phyloP scores from a whole-genome alignment of 2,113 vertebrate species.

The Hoplias malabaricus region DNA sequence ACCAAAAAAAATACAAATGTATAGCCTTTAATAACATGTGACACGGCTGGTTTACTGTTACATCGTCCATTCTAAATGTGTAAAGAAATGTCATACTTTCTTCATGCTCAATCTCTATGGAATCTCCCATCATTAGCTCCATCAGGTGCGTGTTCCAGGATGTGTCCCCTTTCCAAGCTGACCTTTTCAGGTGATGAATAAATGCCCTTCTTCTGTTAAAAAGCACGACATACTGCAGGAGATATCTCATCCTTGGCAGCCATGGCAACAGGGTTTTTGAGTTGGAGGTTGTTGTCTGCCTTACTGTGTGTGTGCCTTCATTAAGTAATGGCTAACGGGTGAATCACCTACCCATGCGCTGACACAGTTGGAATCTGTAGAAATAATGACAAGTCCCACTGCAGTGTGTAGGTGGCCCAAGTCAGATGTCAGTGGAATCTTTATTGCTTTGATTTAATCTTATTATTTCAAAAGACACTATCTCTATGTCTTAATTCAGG shows the following conservation, averaged over 20 bases:
- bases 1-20: no score
- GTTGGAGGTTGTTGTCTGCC: constrained; percentile 12
- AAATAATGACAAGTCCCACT: not conserved
- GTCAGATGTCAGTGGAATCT: not conserved
- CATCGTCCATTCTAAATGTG: no score
- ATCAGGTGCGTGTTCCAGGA: constrained; percentile 2
- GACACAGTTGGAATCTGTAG: not conserved
- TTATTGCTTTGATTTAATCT: not conserved
- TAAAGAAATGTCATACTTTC: no score
- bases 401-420: not conserved
- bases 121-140: not conserved
- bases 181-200: not conserved
- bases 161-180: constrained; percentile 9
- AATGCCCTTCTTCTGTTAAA: not conserved
- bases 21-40: no score
- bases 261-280: constrained; percentile 48
- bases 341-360: not conserved
- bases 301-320: not conserved
- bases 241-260: constrained; percentile 19
- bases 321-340: not conserved
- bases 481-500: not conserved
- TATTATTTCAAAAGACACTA: not conserved
- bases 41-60: no score
- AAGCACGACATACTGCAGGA: not conserved
- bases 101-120: not conserved